Conservation (phyloP, 2,888 invertebrate genomes). For the Plutella xylostella region DNA sequence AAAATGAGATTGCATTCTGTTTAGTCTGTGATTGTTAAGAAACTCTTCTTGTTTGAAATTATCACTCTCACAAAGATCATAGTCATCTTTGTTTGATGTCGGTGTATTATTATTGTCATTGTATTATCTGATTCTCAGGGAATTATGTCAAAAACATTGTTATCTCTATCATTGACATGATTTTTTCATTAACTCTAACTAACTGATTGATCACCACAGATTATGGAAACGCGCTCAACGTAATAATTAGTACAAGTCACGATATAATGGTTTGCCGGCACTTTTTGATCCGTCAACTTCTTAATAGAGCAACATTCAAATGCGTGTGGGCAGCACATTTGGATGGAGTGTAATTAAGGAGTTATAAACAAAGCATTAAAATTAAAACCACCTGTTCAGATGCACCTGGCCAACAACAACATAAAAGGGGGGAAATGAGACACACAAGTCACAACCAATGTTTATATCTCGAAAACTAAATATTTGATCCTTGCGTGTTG, state of each 20-base stretch:
- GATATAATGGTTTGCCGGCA: too few species aligned
- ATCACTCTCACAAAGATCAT: not conserved
- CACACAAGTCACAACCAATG: slow-evolving; percentile 30
- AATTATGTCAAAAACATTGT: not conserved
- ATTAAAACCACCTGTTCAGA: slow-evolving; percentile 49
- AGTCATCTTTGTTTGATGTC: too few species aligned
- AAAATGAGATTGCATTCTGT: too few species aligned
- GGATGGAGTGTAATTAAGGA: not conserved
- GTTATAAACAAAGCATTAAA: slow-evolving; percentile 12
- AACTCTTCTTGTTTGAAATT: not conserved
- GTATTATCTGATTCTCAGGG: not conserved
- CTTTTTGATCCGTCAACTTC: not conserved
- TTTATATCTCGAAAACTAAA: slow-evolving; percentile 42
- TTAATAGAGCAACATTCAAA: not conserved
- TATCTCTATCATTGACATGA: too few species aligned
- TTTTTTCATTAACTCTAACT: too few species aligned
- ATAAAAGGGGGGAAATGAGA: slow-evolving; percentile 22
- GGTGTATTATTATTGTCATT: not conserved
- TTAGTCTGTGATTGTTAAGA: not conserved
- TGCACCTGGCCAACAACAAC: slow-evolving; percentile 54
- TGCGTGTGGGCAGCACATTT: not conserved
- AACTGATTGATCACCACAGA: too few species aligned
- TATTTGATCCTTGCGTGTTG: slow-evolving; percentile 42
- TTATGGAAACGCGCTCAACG: too few species aligned
- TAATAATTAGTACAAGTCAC: too few species aligned